Conservation (phyloP, 1,140 invertebrate species). For the Drosophila teissieri region DNA sequence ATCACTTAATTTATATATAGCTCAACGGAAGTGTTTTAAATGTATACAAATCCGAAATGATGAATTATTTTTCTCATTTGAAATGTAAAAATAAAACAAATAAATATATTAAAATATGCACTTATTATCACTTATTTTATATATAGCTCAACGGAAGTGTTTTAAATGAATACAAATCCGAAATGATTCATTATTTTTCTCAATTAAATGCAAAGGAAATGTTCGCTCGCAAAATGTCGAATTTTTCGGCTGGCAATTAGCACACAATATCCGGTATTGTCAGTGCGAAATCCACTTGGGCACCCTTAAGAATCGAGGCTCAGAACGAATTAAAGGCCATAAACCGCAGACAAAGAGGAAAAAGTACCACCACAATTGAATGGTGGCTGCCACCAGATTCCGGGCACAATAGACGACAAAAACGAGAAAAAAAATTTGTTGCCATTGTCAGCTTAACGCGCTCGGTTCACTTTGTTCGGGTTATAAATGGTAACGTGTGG, state of each 20-base stretch:
- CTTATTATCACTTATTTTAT: no score
- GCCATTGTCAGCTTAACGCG: constrained; percentile 81
- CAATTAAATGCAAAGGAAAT: not conserved
- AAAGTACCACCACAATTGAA: constrained; percentile 51
- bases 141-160: not conserved
- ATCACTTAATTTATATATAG: no score
- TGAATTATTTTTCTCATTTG: not conserved
- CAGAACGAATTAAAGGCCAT: constrained; percentile 75
- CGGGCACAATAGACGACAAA: constrained; percentile 29
- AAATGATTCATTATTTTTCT: not conserved
- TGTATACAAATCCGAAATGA: not conserved
- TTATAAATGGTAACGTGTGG: constrained; percentile 80
- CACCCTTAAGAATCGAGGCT: constrained; percentile 36
- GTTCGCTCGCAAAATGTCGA: constrained; percentile 9
- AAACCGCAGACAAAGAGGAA: constrained; percentile 70
- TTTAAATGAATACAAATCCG: not conserved
- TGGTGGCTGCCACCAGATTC: constrained; percentile 38
- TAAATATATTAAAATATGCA: no score
- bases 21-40: not conserved
- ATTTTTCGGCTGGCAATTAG: constrained; percentile 51
- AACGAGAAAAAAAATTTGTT: constrained; percentile 38
- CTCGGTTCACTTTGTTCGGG: constrained; percentile 32
- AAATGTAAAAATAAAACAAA: no score
- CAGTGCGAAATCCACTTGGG: constrained; percentile 29
- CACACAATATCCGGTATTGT: constrained; percentile 29